Conservation (phyloP, 2,797 vertebrate species). For the Brotula barbata region DNA sequence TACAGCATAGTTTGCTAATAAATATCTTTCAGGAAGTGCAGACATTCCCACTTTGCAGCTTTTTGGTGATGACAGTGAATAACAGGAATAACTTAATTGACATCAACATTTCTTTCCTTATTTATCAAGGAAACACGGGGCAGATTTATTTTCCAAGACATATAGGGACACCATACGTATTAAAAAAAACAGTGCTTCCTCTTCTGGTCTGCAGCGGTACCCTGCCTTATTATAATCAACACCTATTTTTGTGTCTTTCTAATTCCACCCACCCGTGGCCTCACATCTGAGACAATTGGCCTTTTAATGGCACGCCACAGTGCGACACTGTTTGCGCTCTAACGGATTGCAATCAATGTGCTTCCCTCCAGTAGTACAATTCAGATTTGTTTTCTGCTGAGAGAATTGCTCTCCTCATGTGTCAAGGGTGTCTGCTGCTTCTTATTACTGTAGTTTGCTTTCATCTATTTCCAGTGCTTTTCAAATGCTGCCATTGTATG, state of each 20-base stretch:
- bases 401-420: slow-evolving; percentile 88
- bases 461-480: slow-evolving; percentile 87
- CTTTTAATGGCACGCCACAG: slow-evolving; percentile 85
- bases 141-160: slow-evolving; percentile 28
- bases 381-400: slow-evolving; percentile 86
- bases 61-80: neutral
- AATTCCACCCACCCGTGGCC: slow-evolving; percentile 77
- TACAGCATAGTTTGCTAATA: neutral
- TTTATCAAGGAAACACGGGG: slow-evolving; percentile 12
- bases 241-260: slow-evolving; percentile 85
- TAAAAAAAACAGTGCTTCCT: slow-evolving; percentile 72
- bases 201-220: slow-evolving; percentile 79
- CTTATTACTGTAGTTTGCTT: slow-evolving; percentile 86
- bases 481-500: slow-evolving; percentile 86
- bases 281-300: slow-evolving; percentile 80
- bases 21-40: too few species aligned
- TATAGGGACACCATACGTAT: too few species aligned
- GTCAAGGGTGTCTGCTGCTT: slow-evolving; percentile 85
- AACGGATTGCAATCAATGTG: slow-evolving; percentile 87
- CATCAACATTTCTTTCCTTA: slow-evolving; percentile 29
- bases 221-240: slow-evolving; percentile 79
- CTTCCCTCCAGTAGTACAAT: slow-evolving; percentile 78
- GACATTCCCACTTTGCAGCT: too few species aligned
- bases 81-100: neutral
- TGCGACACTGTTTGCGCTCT: slow-evolving; percentile 83